A percentile compares a stretch with the other conserved stretches of the same genome.
phyloP scores from a whole-genome alignment of 1,140 invertebrate species.

The Elymnias hypermnestra region DNA sequence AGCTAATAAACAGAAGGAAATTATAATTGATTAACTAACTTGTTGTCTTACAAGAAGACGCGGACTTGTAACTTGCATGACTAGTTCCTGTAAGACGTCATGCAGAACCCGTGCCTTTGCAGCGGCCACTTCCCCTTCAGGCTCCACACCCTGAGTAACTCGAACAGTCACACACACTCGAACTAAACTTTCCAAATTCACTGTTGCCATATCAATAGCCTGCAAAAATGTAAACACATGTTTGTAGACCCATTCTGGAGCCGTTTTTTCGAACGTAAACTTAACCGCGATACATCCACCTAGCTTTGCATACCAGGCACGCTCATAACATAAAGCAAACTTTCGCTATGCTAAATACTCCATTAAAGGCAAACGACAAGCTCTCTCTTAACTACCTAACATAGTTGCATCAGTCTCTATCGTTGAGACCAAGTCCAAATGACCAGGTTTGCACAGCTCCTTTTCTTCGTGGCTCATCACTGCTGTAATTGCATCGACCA shows the following conservation, averaged over 20 bases:
- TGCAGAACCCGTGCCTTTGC: constrained; percentile 90
- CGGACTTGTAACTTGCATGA: constrained; percentile 94
- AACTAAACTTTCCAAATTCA: constrained; percentile 94
- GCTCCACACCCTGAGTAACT: constrained; percentile 55
- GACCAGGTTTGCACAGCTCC: constrained; percentile 95
- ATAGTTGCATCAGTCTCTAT: constrained; percentile 93
- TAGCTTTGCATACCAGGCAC: constrained; percentile 98
- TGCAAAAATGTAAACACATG: constrained; percentile 95
- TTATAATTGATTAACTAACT: no score
- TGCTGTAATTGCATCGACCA: constrained; percentile 94
- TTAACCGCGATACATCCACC: constrained; percentile 97
- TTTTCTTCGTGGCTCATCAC: constrained; percentile 99
- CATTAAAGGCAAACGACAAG: constrained; percentile 94
- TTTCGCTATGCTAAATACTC: constrained; percentile 96
- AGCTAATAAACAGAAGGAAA: no score
- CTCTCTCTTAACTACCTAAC: constrained; percentile 91
- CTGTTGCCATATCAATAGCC: constrained; percentile 95
- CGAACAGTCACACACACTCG: constrained; percentile 83
- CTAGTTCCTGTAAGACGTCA: constrained; percentile 94
- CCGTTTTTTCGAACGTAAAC: constrained; percentile 94
- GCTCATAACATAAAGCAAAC: constrained; percentile 96
- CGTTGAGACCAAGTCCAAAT: constrained; percentile 90
- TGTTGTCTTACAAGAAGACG: constrained; percentile 94
- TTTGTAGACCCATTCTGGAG: constrained; percentile 93
- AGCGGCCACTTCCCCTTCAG: constrained; percentile 81